Evolutionary conservation across 2,888 invertebrate species (phyloP).

Genomic region (Oscheius sp.): DNA sequence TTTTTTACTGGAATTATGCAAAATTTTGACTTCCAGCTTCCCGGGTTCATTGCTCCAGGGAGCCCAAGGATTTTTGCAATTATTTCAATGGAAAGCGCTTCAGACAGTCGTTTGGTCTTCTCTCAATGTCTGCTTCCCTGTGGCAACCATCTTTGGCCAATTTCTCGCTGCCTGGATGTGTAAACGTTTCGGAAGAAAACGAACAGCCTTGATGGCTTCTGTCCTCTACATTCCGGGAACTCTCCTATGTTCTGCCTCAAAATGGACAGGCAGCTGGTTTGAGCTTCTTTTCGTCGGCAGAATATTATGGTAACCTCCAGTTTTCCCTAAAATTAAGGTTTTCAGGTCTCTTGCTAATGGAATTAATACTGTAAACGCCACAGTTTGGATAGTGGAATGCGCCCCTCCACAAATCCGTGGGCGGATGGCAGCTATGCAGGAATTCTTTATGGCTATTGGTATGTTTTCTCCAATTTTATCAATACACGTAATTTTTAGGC

Average conservation of each 20-base stretch:
- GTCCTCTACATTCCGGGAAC: conserved; percentile 43
- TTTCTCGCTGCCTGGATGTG: conserved; percentile 49
- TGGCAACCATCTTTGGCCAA: conserved; percentile 54
- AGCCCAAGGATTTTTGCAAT: too few relatives aligned
- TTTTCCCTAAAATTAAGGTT: background rate
- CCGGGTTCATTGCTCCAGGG: too few relatives aligned
- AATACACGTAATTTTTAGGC: conserved; percentile 33
- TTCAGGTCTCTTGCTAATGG: conserved; percentile 49
- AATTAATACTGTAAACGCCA: conserved; percentile 49
- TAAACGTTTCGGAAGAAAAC: conserved; percentile 40
- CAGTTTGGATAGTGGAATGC: conserved; percentile 58
- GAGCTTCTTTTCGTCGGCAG: conserved; percentile 47
- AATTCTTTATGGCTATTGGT: conserved; percentile 54
- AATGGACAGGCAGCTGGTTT: conserved; percentile 36
- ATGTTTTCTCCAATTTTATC: background rate
- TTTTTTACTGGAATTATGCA: too few relatives aligned
- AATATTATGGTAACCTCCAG: conserved; percentile 43
- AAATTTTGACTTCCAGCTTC: too few relatives aligned
- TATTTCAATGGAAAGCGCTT: too few relatives aligned
- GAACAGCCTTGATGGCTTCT: conserved; percentile 41
- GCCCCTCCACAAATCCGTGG: conserved; percentile 50
- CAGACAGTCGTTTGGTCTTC: conserved; percentile 49
- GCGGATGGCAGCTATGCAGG: conserved; percentile 57
- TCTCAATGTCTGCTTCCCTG: conserved; percentile 48
- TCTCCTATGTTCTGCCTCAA: conserved; percentile 39